These are phyloP conservation scores for Cossypha heuglini DNA, from an alignment of 2,797 vertebrate species.

Conservation along the genomic window DNA sequence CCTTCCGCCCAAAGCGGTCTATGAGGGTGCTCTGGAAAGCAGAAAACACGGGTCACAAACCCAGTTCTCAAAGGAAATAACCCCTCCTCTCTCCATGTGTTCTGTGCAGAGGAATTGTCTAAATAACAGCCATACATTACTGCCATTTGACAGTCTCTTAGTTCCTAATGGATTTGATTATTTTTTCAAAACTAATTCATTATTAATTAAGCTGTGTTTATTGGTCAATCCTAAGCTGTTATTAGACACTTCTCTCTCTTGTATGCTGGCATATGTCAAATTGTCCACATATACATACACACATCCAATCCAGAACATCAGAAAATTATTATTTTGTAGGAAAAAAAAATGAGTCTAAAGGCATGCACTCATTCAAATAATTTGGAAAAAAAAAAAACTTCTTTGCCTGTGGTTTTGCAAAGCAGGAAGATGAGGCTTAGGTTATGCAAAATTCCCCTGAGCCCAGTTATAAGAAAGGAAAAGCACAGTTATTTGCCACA, in stretches of 20 bases:
- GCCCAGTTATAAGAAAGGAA: not conserved
- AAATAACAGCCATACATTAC: not conserved
- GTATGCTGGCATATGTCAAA: not conserved
- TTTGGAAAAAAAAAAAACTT: not conserved
- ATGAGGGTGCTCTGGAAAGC: conserved; percentile 84
- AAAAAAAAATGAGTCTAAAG: not conserved
- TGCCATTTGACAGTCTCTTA: not conserved
- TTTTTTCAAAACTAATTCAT: not conserved
- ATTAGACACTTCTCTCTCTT: not conserved
- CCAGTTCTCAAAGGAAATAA: not conserved
- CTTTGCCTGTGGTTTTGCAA: not conserved
- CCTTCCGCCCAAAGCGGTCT: conserved; percentile 83
- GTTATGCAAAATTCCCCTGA: not conserved
- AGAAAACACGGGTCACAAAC: not conserved
- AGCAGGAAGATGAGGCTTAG: not conserved
- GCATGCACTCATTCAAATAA: not conserved
- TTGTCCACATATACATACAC: not conserved
- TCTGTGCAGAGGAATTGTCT: not conserved
- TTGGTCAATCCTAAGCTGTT: not conserved
- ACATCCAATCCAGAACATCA: not conserved
- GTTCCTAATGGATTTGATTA: not conserved
- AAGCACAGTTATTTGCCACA: not conserved
- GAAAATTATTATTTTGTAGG: not conserved
- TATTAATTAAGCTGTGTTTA: not conserved
- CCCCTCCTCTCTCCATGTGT: not conserved